phyloP scores from a whole-genome alignment of 1,140 invertebrate genomes.

The Cryptotermes secundus region DNA sequence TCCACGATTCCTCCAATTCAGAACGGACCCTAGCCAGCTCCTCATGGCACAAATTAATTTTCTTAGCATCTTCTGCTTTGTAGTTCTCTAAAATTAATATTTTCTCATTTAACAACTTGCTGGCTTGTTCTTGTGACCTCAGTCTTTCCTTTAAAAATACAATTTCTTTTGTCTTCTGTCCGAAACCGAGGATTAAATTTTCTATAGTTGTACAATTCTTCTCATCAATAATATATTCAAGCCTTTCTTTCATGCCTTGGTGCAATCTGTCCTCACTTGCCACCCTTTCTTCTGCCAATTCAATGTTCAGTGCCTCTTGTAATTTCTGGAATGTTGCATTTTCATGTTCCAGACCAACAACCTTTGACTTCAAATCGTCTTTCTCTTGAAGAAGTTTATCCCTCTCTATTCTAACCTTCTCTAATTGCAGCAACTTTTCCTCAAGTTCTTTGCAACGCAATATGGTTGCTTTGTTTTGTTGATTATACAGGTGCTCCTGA shows the following conservation, averaged over 20 bases:
- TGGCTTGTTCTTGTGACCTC: background rate
- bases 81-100: background rate
- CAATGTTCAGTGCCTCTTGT: background rate
- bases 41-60: background rate
- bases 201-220: background rate
- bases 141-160: constrained; percentile 23
- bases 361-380: background rate
- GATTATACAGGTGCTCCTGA: background rate
- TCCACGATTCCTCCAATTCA: constrained; percentile 21
- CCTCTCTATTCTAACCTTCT: background rate
- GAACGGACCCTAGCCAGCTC: background rate
- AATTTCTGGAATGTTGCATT: background rate
- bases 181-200: constrained; percentile 33
- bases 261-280: background rate
- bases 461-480: background rate
- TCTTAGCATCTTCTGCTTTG: background rate
- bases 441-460: background rate
- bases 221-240: constrained; percentile 6
- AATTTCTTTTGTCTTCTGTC: constrained; percentile 20
- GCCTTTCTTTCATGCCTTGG: background rate
- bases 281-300: background rate
- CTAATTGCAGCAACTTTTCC: background rate
- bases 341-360: background rate
- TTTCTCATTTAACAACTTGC: background rate
- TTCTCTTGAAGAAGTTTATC: background rate